Evolutionary conservation across 2,113 vertebrate genomes (phyloP), one percentile per base, ranked within the genome.

Genomic region (Delphinus delphis): DNA sequence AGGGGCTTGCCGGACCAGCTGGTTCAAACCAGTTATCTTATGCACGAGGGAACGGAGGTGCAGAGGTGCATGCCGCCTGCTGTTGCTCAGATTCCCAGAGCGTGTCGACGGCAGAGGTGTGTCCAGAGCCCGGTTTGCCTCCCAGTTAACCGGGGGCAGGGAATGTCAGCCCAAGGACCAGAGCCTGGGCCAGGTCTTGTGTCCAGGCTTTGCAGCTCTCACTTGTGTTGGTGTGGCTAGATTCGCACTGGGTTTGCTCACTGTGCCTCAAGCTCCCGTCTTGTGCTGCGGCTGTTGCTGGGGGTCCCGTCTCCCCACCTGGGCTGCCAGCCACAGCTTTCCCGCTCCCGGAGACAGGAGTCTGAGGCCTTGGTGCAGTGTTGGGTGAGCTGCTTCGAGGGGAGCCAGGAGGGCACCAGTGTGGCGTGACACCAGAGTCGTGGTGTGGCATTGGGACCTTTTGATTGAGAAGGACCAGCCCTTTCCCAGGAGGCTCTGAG

Each of bases 251-350:
- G 28, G 74, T 71, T 70, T 63, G 65, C 65, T 76, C 58, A 0
- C 38, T 38, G 53, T 62, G 6, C 9, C 8, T 3, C 9, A 0
- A 2, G 8, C 70, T 58, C 21, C 31, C 0, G 2, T 33, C 50
- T 47, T n/a, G 10, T 41, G 60, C 62, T 33, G 3, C 6, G 1
- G 26, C 68, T 76, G 28, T 65, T 25, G 60, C 53, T 14, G 8
- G 74, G 84, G 10, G 12, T 88, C 71, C 44, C 28, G 23, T 65
- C 44, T 83, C 5, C 21, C 63, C 18, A n/a, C 62, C 25, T 44
- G 70, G 21, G 36, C 55, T 44, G 28, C 55, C 58, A 5, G 31
- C 47, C 50, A 31, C 33, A 15, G 44, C n/a, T n/a, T 86, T 77
- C 26, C 38, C n/a, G 76, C 36, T 68, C 20, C 68, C 0, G 0